Percentiles rank a stretch among this genome's conserved stretches.
Evolutionary conservation across 2,888 invertebrate species (phyloP).

Genomic region (Empis stercorea): DNA sequence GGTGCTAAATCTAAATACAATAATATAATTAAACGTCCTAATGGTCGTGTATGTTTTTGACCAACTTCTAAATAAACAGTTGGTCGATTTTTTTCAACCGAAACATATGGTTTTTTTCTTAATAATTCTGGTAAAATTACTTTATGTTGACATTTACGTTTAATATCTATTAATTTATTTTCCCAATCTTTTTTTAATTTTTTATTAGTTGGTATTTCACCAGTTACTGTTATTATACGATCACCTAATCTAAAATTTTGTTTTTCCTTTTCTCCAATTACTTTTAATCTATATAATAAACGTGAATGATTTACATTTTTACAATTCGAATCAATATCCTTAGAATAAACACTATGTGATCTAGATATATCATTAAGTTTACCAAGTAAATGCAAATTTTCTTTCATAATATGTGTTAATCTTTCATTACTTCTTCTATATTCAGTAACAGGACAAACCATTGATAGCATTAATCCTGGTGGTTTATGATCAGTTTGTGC

Average conservation of each 20-base stretch:
- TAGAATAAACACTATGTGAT: not conserved
- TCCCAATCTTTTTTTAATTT: not conserved
- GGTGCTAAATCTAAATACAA: constrained; percentile 28
- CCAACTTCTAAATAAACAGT: constrained; percentile 24
- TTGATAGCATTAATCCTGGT: too few species aligned
- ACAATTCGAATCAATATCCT: not conserved
- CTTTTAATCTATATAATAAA: not conserved
- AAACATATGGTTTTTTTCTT: not conserved
- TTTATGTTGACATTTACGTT: not conserved
- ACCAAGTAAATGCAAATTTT: constrained; percentile 1
- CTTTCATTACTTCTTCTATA: not conserved
- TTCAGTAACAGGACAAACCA: too few species aligned
- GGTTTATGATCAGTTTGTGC: not conserved
- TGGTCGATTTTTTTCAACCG: constrained; percentile 17
- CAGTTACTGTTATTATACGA: not conserved
- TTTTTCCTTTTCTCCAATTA: not conserved
- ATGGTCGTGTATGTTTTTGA: constrained; percentile 13
- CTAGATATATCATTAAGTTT: not conserved
- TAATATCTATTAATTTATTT: not conserved
- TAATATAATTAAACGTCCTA: constrained; percentile 23
- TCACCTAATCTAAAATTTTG: not conserved
- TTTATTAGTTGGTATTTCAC: not conserved
- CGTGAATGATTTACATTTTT: too few species aligned
- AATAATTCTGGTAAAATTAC: constrained; percentile 7
- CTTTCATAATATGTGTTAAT: not conserved